Base-by-base conservation (phyloP, 2,797 vertebrate genomes). In the Cynopterus sphinx region DNA sequence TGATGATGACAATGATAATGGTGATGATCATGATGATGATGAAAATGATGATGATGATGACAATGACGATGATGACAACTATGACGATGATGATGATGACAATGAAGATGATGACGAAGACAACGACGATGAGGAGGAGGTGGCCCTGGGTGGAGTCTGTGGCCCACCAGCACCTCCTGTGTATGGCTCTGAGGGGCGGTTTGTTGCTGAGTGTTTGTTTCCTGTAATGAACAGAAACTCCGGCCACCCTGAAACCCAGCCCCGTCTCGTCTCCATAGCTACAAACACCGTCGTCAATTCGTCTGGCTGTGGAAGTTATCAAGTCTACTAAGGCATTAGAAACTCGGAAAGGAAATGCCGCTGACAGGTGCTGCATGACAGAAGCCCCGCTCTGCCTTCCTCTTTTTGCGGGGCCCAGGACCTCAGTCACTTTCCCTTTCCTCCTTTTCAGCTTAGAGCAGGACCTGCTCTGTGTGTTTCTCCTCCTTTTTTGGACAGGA, bases 221-320 rank as follows among this genome's bases (percentile, higher is more conserved):
- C 86, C 57, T 65, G 53, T 92, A 90, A 97, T 91, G 46, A 96
- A 22, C 57, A 82, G 63, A 82, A 86, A 88, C 26, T 79, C 77
- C 51, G 61, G 59, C 8, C 81, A 88, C 22, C 65, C 93, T 97
- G 73, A 96, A 95, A 95, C 87, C 96, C 79, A 96, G 49, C 36
- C n/a, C 17, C 95, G 94, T 95, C 82, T 97, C 31, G 70, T 61
- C 89, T n/a, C 17, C 46, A 61, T 91, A 46, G 22, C 36, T 93
- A 82, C 77, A 94, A 84, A 84, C 9, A 15, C 70, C 71, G 70
- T 90, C 68, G 74, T 91, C 31, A 95, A 6, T 96, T 4, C 84
- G 70, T 94, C 65, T 51, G 53, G 55, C 86, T 63, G 2, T 90
- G 75, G 90, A 41, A 84, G 13, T 84, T 95, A 71, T 85, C 6